phyloP scores from a whole-genome alignment of 1,140 invertebrate species.

The Drosophila pseudoobscura region DNA sequence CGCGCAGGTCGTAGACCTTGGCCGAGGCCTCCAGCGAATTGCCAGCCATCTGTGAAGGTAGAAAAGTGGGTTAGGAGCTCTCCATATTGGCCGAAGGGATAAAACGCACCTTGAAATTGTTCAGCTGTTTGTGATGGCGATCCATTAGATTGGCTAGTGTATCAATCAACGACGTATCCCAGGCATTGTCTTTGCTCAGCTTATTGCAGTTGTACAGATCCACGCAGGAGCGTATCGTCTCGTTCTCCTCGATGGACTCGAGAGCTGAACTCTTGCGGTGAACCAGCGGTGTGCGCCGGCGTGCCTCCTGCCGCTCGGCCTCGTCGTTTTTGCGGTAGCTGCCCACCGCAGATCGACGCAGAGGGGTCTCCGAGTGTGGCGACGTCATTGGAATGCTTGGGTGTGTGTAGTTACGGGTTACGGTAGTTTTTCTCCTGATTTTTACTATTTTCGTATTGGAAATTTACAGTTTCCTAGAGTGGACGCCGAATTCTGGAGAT shows the following conservation, averaged over 20 bases:
- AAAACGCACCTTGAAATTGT: conserved; percentile 86
- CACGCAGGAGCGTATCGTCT: conserved; percentile 71
- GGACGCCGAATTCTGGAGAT: conserved; percentile 62
- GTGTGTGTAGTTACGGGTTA: too few relatives aligned
- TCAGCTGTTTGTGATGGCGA: conserved; percentile 86
- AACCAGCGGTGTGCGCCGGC: conserved; percentile 58
- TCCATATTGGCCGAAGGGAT: too few relatives aligned
- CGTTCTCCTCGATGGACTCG: conserved; percentile 72
- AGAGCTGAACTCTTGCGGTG: conserved; percentile 22
- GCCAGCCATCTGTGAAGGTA: conserved; percentile 84
- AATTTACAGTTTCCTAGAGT: conserved; percentile 77
- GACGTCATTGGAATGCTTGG: conserved; percentile 34
- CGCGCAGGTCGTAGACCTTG: conserved; percentile 87
- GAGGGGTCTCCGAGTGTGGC: conserved; percentile 68
- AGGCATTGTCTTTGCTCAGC: conserved; percentile 90
- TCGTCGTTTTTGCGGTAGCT: conserved; percentile 77
- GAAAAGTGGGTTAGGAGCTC: not conserved
- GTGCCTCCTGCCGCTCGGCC: conserved; percentile 71
- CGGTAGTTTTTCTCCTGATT: conserved; percentile 15
- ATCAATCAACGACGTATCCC: conserved; percentile 89
- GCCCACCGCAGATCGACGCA: too few relatives aligned
- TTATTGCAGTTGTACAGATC: conserved; percentile 84
- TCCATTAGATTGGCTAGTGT: conserved; percentile 88
- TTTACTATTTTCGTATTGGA: conserved; percentile 58
- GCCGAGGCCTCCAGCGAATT: conserved; percentile 89